These are phyloP conservation scores for Zingel zingel DNA, from an alignment of 2,113 vertebrate genomes.

Conservation along the genomic window DNA sequence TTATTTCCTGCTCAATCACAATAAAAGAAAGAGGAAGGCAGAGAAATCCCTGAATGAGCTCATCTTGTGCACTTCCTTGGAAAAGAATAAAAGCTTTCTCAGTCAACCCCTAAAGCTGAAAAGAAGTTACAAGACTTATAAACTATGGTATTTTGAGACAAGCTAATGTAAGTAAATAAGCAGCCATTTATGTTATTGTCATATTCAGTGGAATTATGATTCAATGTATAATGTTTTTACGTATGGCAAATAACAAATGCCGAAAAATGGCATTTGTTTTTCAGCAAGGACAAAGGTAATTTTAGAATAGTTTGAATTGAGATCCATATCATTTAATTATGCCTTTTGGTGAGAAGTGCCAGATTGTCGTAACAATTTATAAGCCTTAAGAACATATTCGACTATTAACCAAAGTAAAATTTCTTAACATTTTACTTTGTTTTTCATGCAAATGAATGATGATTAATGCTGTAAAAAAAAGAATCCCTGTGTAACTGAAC, in stretches of 20 bases:
- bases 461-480: neutral
- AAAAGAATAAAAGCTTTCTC: slow-evolving; percentile 14
- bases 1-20: slow-evolving; percentile 21
- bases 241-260: neutral
- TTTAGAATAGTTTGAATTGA: slow-evolving; percentile 1
- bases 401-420: neutral
- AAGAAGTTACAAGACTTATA: slow-evolving; percentile 20
- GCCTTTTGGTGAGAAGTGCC: neutral
- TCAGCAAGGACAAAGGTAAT: neutral
- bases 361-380: slow-evolving; percentile 2
- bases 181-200: slow-evolving; percentile 11
- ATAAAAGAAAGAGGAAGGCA: neutral
- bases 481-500: neutral
- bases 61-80: neutral
- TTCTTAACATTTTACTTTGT: neutral
- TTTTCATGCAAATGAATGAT: neutral
- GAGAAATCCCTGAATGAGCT: neutral
- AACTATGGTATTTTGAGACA: neutral
- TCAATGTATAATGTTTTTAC: neutral
- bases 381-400: no score
- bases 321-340: neutral
- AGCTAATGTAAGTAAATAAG: neutral
- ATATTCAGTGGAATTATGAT: neutral
- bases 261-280: neutral
- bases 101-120: slow-evolving; percentile 12